Evolutionary conservation across 2,797 vertebrate genomes (phyloP).

Genomic region (Limnodromus scolopaceus): DNA sequence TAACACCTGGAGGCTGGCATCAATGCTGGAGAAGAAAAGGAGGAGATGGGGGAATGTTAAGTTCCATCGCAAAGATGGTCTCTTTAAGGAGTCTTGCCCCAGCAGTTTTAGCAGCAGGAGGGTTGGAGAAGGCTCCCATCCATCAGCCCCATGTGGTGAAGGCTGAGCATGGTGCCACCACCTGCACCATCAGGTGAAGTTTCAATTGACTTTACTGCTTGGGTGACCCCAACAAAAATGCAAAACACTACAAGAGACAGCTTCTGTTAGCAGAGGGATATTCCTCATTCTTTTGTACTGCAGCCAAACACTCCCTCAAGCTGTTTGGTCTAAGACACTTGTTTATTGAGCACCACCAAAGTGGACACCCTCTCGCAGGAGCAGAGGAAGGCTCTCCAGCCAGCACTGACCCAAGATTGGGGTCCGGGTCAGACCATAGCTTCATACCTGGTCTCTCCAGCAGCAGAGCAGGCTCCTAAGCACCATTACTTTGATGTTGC

Average conservation of each 20-base stretch:
- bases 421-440: not conserved
- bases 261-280: not conserved
- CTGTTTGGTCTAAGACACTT: not conserved
- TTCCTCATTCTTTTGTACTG: not conserved
- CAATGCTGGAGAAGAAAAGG: not conserved
- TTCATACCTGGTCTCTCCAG: not conserved
- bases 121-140: not conserved
- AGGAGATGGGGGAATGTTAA: not conserved
- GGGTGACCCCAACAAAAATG: not conserved
- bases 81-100: not conserved
- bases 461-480: not conserved
- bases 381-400: not conserved
- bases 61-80: not conserved
- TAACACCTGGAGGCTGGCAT: not conserved
- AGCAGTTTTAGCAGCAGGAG: not conserved
- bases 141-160: not conserved
- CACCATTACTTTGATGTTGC: not conserved
- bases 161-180: not conserved
- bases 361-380: not conserved
- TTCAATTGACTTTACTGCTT: not conserved
- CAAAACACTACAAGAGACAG: not conserved
- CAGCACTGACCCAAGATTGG: rapidly evolving
- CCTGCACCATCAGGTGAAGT: not conserved
- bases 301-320: not conserved
- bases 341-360: not conserved